Evolutionary conservation across 2,888 invertebrate species (phyloP), one percentile per base, ranked within the genome.

Genomic region (Lasioglossum morio): DNA sequence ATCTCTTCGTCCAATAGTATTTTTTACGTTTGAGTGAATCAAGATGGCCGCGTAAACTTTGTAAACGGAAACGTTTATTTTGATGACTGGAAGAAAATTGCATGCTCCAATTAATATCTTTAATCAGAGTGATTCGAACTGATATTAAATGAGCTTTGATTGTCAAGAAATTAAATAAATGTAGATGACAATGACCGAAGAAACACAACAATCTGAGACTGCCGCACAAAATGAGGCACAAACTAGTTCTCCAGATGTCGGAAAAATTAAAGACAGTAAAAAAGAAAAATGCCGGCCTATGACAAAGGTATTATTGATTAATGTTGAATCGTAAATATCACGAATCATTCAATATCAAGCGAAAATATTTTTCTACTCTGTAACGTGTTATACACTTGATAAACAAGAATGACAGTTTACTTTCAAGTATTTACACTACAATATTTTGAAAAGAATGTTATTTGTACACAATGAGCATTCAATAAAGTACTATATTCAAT

Each of bases 281-380:
- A 97, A 97, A 93, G 96, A 96, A 91, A 97, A 96, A 95, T 96
- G 96, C 90, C 97, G 97, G 94, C 97, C 97, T 84, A 95, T 96
- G 94, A 97, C 97, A 70, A 97, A 97, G 96, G 97, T 97, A 89
- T 86, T 82, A 66, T 77, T 72, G 30, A 69, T 72, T 72, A 76
- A 72, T 78, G 53, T 79, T 27, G 82, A 46, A 37, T 69, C 30
- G n/a, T 40, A 72, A 84, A 81, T 85, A 74, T 81, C 27, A 43
- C 5, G 2, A 77, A 16, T 23, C 19, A 37, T 27, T 46, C 40
- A 57, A 46, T 66, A 34, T 37, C n/a, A n/a, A 16, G n/a, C 12
- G 8, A 66, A 53, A 74, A 57, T 76, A 27, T 14, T 37, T 60
- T 53, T 73, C 23, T 12, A 0, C 69, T 34, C n/a, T 19, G 34